These are phyloP conservation scores for Limnephilus rhombicus DNA, from an alignment of 2,888 invertebrate species.

Conservation along the genomic window DNA sequence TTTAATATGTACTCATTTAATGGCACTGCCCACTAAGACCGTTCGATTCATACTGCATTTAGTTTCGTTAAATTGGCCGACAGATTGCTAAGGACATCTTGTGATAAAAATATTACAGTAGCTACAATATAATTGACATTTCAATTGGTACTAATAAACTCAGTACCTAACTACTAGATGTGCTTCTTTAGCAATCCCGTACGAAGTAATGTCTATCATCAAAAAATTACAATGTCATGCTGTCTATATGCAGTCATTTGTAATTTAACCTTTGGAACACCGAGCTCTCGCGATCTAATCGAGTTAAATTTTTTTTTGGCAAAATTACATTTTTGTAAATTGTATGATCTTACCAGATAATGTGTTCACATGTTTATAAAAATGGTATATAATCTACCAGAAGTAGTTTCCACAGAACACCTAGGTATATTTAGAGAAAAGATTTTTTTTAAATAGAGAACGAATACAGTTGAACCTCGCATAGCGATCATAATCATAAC, in stretches of 20 bases:
- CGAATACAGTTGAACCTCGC: no score
- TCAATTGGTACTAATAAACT: constrained; percentile 48
- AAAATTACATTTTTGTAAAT: no score
- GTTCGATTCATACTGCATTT: constrained; percentile 22
- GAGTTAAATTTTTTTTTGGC: no score
- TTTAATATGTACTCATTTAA: background rate
- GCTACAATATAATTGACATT: constrained; percentile 44
- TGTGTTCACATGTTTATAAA: no score
- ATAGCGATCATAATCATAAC: no score
- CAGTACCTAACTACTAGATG: background rate
- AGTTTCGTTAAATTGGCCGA: background rate
- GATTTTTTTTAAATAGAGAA: no score
- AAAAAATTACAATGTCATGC: background rate
- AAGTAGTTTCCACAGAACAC: no score
- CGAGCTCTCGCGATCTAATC: no score
- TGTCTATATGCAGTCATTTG: background rate
- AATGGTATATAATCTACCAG: no score
- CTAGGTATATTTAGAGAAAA: no score
- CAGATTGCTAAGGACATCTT: constrained; percentile 4
- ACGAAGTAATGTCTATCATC: background rate
- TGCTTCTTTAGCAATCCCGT: background rate
- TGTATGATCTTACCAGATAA: no score
- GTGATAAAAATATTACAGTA: constrained; percentile 47
- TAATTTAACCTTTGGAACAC: no score
- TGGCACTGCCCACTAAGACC: background rate